Percentiles rank a stretch among this genome's conserved stretches.
These are phyloP conservation scores for Lemur catta DNA, from an alignment of 2,797 vertebrate genomes.

Conservation along the genomic window DNA sequence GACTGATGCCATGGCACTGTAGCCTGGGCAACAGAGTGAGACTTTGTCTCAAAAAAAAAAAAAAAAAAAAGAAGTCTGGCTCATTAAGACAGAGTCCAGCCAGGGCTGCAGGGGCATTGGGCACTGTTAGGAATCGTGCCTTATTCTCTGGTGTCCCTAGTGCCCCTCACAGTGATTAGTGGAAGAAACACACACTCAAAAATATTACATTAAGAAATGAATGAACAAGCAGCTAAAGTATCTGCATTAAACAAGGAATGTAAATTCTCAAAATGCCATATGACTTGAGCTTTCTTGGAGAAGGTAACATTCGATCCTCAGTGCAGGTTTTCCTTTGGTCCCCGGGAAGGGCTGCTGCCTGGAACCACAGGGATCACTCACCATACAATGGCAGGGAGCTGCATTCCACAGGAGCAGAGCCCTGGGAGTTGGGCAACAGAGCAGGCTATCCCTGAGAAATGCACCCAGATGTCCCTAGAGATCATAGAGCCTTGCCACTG, in stretches of 20 bases:
- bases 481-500: neutral
- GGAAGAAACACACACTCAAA: neutral
- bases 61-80: neutral
- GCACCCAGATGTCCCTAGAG: too few species aligned
- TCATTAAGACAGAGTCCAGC: neutral
- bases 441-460: neutral
- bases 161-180: neutral
- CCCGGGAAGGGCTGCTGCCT: neutral
- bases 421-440: neutral
- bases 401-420: neutral
- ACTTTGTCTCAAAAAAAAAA: too few species aligned
- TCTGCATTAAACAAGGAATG: neutral
- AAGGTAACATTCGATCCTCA: neutral
- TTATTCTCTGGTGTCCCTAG: neutral
- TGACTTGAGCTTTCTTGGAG: neutral
- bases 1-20: too few species aligned
- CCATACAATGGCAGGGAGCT: neutral
- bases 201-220: neutral
- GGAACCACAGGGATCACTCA: too few species aligned
- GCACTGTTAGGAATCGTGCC: neutral
- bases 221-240: neutral
- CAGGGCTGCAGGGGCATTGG: neutral
- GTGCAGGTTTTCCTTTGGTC: neutral
- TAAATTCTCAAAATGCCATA: neutral
- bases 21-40: too few species aligned